These are phyloP conservation scores for Protosalanx chinensis DNA, from an alignment of 2,797 vertebrate species.

Conservation along the genomic window DNA sequence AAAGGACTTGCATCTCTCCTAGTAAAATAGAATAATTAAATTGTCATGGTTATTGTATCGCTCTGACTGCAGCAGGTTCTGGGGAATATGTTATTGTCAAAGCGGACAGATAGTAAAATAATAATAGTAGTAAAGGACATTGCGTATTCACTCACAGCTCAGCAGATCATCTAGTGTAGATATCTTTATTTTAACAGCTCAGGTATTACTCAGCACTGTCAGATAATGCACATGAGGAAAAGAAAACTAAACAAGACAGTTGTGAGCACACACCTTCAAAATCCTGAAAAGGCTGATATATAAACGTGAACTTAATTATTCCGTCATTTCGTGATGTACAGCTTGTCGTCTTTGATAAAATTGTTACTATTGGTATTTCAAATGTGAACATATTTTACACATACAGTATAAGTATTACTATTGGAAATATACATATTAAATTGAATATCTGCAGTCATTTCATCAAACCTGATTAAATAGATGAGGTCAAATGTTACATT, in stretches of 20 bases:
- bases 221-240: slow-evolving; percentile 47
- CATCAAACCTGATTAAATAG: slow-evolving; percentile 1
- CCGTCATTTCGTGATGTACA: slow-evolving; percentile 17
- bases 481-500: slow-evolving; percentile 17
- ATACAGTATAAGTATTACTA: background rate
- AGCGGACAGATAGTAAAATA: no score
- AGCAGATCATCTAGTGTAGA: slow-evolving; percentile 17
- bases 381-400: no score
- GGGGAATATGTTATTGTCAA: no score
- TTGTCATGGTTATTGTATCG: no score
- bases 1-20: background rate
- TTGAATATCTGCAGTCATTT: slow-evolving; percentile 4
- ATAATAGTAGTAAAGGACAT: background rate
- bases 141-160: background rate
- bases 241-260: slow-evolving; percentile 26
- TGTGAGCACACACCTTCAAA: slow-evolving; percentile 35
- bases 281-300: slow-evolving; percentile 36
- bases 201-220: slow-evolving; percentile 46
- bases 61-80: background rate
- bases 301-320: slow-evolving; percentile 22
- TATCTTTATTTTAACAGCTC: slow-evolving; percentile 63
- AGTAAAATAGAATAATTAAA: no score
- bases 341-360: slow-evolving; percentile 35
- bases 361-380: slow-evolving; percentile 21
- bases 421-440: slow-evolving; percentile 3